Base-by-base conservation (phyloP, 2,113 vertebrate species). In the Tachuris rubrigastra region DNA sequence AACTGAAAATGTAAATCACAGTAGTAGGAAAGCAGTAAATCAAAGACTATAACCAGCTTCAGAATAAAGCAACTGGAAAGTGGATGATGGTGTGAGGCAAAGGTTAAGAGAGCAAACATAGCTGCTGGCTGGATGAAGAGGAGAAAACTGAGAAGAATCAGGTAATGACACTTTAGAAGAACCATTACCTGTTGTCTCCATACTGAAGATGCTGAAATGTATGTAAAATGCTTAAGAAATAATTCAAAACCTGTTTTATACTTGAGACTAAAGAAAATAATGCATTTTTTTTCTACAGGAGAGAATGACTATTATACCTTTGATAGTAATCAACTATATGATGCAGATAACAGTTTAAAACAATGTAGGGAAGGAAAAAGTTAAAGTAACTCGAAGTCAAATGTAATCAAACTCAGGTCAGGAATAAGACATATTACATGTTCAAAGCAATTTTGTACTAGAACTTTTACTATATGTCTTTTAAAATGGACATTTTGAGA, bases 21-120 rank as follows among this genome's bases (percentile, higher is more conserved):
- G 67, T 30, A 75, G 66, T 4, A 75, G 55, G 67, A 79, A 87
- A 93, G 71, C 25, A 79, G 58, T 87, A 72, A 62, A 95, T 94
- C 77, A 89, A 65, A 68, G 55, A 82, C 12, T 69, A 46, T 12
- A 75, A 81, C 31, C 46, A 87, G 12, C 25, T 68, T 89, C 55
- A 69, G 74, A 83, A 74, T 39, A 89, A 91, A 94, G 73, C 87
- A 89, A 79, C 31, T 76, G 58, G 42, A 53, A 92, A 88, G 77
- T 25, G 33, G 79, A 93, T 89, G 76, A 84, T 28, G 60, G 66
- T 27, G 41, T 3, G 8, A 96, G 37, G 59, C 46, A 94, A 86
- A 93, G 50, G 50, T 77, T 56, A 89, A 58, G 55, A 92, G 56
- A 50, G 30, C 12, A 71, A 94, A 84, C 31, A 52, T 10, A 84